A percentile compares a stretch with the other conserved stretches of the same genome.
Evolutionary conservation across 2,888 invertebrate species (phyloP).

Genomic region (Cataglyphis rosenhaueri): DNA sequence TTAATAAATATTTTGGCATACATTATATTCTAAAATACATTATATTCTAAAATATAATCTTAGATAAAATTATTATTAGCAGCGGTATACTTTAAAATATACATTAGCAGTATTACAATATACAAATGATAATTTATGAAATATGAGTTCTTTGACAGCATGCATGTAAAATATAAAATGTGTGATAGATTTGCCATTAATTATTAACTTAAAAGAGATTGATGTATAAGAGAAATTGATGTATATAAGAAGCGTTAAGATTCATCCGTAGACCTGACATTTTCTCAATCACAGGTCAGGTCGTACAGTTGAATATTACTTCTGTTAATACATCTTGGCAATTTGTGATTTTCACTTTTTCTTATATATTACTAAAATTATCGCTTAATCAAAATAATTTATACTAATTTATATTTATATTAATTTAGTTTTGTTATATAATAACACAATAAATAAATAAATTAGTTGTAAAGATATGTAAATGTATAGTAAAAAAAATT

Average conservation of each 20-base stretch:
- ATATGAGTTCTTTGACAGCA: not conserved
- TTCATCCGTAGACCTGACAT: conserved; percentile 70
- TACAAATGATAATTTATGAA: conserved; percentile 11
- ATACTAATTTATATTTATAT: not conserved
- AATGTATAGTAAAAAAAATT: not conserved
- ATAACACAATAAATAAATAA: not conserved
- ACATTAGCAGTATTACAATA: not conserved
- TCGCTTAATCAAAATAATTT: conserved; percentile 7
- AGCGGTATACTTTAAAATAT: not conserved
- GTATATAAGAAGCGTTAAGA: conserved; percentile 40
- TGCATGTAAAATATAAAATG: not conserved
- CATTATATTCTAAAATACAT: not conserved
- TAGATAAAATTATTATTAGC: not conserved
- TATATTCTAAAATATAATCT: conserved; percentile 5
- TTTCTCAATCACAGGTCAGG: conserved; percentile 62
- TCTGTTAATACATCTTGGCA: conserved; percentile 48
- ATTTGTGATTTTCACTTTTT: conserved; percentile 65
- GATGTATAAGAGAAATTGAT: conserved; percentile 35
- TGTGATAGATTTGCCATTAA: not conserved
- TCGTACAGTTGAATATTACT: conserved; percentile 63
- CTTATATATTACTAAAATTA: not conserved
- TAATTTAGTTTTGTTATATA: not conserved
- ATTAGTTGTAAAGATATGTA: not conserved
- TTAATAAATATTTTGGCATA: not conserved
- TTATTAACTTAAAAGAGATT: conserved; percentile 33